These are phyloP conservation scores for Pogonognathellus flavescens DNA, from an alignment of 1,140 invertebrate genomes.

Conservation along the genomic window DNA sequence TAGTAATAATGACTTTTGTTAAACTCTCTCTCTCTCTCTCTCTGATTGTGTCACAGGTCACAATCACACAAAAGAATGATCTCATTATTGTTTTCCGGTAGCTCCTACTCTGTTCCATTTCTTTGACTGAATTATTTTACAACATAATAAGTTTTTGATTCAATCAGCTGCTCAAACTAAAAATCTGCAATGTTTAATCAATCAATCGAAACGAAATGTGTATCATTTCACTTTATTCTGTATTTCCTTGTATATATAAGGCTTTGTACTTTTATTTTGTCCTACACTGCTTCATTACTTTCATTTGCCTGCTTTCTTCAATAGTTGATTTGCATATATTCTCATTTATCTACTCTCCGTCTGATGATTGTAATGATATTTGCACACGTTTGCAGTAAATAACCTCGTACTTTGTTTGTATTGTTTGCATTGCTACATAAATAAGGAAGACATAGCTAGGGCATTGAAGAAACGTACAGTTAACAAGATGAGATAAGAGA, in stretches of 20 bases:
- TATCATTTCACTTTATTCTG: not conserved
- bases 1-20: not conserved
- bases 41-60: not conserved
- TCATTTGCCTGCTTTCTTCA: not conserved
- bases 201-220: not conserved
- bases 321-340: not conserved
- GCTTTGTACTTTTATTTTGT: too few relatives aligned
- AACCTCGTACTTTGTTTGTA: too few relatives aligned
- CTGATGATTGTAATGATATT: not conserved
- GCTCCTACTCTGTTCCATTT: not conserved
- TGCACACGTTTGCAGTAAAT: too few relatives aligned
- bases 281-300: not conserved
- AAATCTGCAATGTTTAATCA: not conserved
- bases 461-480: too few relatives aligned
- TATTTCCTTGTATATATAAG: too few relatives aligned
- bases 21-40: slow-evolving; percentile 20
- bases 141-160: not conserved
- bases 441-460: too few relatives aligned
- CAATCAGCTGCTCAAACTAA: too few relatives aligned
- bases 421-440: too few relatives aligned
- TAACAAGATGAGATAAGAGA: too few relatives aligned
- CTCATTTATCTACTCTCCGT: not conserved
- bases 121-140: not conserved
- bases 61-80: slow-evolving; percentile 4
- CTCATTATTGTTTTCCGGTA: slow-evolving; percentile 13